Conservation (phyloP, 2,888 invertebrate genomes). For the Stictocephala bisonia region DNA sequence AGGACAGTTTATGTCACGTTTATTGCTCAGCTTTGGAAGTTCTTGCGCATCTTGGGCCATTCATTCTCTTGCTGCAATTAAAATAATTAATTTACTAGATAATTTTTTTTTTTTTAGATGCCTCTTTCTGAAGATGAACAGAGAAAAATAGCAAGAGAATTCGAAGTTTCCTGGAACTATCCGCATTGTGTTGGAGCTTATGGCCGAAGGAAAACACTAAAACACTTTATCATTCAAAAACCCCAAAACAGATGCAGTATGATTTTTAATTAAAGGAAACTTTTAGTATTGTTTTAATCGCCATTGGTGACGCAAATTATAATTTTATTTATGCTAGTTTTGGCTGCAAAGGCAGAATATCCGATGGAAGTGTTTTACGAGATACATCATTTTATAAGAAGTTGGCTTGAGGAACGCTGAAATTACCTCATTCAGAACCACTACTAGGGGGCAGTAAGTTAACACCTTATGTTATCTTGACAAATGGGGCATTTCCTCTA, state of each 20-base stretch:
- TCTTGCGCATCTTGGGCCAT: no score
- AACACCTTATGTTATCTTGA: neutral
- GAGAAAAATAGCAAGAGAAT: neutral
- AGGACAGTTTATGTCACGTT: no score
- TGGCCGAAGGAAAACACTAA: no score
- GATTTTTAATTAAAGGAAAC: neutral
- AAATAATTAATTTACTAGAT: no score
- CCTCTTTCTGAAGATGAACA: neutral
- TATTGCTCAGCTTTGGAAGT: no score
- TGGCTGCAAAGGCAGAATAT: neutral
- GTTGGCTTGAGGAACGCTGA: neutral
- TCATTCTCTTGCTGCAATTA: no score
- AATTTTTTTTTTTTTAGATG: neutral
- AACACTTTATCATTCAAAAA: neutral
- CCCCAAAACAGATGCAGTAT: neutral
- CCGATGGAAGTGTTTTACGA: constrained; percentile 2
- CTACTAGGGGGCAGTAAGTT: neutral
- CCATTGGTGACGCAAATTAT: neutral
- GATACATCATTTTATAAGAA: constrained; percentile 6
- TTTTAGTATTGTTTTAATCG: neutral
- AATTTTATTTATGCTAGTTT: neutral
- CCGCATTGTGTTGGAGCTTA: neutral
- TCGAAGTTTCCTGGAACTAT: neutral
- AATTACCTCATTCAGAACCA: neutral
- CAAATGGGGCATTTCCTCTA: neutral